Evolutionary conservation across 2,797 vertebrate genomes (phyloP), one percentile per base, ranked within the genome.

Genomic region (Phataginus tetradactyla): DNA sequence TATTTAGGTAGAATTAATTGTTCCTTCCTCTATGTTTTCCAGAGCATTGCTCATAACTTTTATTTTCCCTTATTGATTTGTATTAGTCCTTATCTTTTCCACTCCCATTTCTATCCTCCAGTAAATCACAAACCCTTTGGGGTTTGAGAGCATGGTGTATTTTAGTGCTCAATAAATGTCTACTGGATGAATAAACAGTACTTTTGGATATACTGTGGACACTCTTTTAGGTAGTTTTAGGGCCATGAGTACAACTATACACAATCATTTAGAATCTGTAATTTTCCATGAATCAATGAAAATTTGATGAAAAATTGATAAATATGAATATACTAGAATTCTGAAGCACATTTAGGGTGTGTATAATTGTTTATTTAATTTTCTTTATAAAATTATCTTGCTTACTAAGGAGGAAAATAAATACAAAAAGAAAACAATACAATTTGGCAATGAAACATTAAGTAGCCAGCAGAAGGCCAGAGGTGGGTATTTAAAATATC

Each of bases 311-410:
- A 83, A 95, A 86, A 74, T 39, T 93, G 15, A 87, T 59, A 85
- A 78, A 42, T 61, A 90, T 55, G 25, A 75, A 77, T 68, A 59
- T 53, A 29, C 25, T 10, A 39, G 18, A 83, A 78, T 81, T 81
- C 68, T 80, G 45, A 94, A 93, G 23, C 10, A 75, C 5, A 57
- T 45, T 64, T 90, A 84, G 29, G 5, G 5, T 27, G 79, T 83
- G 11, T 53, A 37, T 8, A 55, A 51, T 45, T 51, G 18, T 39
- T 95, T 94, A 32, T 85, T 86, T 92, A 61, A 85, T 71, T 66
- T 75, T 92, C 42, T 39, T 80, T 66, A 84, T 39, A 85, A 79
- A 79, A 96, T 83, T 80, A 88, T 29, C 88, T 71, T 90, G 53
- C 86, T 93, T 25, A 85, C 10, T 49, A 79, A 83, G 39, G 27